Percentiles rank a stretch among this genome's conserved stretches.
Evolutionary conservation across 1,140 invertebrate genomes (phyloP).

Genomic region (Aphelinus atriplicis): DNA sequence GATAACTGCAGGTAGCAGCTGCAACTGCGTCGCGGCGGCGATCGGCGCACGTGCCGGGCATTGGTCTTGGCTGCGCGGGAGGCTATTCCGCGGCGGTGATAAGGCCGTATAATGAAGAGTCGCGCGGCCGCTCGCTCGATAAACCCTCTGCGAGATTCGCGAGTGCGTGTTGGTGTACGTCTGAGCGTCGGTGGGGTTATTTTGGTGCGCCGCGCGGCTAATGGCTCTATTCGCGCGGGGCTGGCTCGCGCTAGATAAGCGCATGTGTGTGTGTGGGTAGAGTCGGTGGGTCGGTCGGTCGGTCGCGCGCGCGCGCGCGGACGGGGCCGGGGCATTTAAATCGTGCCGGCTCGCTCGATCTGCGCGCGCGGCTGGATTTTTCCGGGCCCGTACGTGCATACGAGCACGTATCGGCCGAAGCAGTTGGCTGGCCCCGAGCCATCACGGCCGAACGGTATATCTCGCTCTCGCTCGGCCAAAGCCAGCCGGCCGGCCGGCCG

Average conservation of each 20-base stretch:
- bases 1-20: too few relatives aligned
- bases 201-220: constrained; percentile 15
- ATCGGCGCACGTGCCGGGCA: too few relatives aligned
- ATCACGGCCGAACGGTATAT: constrained; percentile 45
- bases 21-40: too few relatives aligned
- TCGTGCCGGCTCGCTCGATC: constrained; percentile 7
- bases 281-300: too few relatives aligned
- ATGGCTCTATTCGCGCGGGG: constrained; percentile 28
- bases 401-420: constrained; percentile 1
- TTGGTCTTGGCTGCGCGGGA: too few relatives aligned
- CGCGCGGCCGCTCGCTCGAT: too few relatives aligned
- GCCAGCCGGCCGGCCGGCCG: too few relatives aligned
- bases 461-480: background rate
- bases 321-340: constrained; percentile 13
- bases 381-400: constrained; percentile 11
- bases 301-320: background rate
- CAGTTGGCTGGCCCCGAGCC: constrained; percentile 20
- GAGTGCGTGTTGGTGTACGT: too few relatives aligned
- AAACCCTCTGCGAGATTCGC: too few relatives aligned
- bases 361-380: constrained; percentile 5
- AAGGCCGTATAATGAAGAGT: too few relatives aligned
- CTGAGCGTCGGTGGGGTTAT: constrained; percentile 5
- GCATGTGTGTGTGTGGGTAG: too few relatives aligned
- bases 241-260: constrained; percentile 18
- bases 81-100: too few relatives aligned